Conservation (phyloP, 2,888 invertebrate species). For the Noctua pronuba region DNA sequence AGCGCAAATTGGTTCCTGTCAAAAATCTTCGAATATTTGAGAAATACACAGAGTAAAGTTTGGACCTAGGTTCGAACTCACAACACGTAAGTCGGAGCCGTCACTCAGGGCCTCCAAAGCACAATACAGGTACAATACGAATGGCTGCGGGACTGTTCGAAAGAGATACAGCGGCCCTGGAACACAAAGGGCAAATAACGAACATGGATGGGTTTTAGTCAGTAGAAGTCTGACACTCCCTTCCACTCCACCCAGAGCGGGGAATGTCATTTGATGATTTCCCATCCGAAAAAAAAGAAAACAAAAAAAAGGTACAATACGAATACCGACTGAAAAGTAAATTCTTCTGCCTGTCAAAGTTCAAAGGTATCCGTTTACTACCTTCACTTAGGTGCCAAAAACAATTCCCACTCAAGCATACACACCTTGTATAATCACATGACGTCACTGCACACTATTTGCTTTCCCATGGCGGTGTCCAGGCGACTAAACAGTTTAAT, state of each 20-base stretch:
- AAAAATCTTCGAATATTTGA: background rate
- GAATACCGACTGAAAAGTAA: conserved; percentile 6
- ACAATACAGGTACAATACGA: background rate
- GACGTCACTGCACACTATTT: conserved; percentile 67
- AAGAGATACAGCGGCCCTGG: too few relatives aligned
- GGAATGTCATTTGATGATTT: too few relatives aligned
- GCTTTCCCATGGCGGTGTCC: conserved; percentile 73
- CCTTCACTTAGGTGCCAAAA: conserved; percentile 4
- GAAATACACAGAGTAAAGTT: background rate
- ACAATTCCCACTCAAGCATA: conserved; percentile 23
- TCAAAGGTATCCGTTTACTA: conserved; percentile 4
- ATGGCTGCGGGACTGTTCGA: too few relatives aligned
- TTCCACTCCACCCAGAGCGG: too few relatives aligned
- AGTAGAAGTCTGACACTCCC: too few relatives aligned
- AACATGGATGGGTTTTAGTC: too few relatives aligned
- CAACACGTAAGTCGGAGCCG: background rate
- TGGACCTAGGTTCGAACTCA: background rate
- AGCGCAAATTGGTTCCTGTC: background rate
- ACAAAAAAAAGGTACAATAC: background rate
- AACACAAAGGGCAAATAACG: too few relatives aligned
- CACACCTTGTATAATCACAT: conserved; percentile 42
- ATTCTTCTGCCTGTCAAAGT: background rate
- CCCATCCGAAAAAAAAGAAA: too few relatives aligned
- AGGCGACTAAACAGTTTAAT: conserved; percentile 71
- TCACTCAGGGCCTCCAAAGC: background rate